Evolutionary conservation across 1,140 invertebrate genomes (phyloP).

Genomic region (Halesus radiatus): DNA sequence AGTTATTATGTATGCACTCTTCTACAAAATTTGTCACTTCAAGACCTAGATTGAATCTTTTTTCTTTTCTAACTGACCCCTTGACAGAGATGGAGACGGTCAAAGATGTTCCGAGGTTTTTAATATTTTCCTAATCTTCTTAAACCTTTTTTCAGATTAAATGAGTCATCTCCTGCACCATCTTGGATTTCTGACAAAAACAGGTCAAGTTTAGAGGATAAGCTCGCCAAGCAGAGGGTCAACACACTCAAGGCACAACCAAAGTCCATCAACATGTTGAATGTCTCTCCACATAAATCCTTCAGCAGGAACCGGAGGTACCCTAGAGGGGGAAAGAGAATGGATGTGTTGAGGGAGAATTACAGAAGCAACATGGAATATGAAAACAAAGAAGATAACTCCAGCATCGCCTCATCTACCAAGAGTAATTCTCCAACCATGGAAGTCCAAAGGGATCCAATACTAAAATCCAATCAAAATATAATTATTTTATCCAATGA

Average conservation of each 20-base stretch:
- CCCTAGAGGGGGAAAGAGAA: constrained; percentile 54
- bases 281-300: constrained; percentile 18
- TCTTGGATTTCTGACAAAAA: constrained; percentile 32
- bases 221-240: background rate
- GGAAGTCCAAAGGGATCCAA: background rate
- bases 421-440: constrained; percentile 5
- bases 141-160: constrained; percentile 37
- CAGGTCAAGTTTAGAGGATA: constrained; percentile 6
- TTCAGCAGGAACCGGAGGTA: constrained; percentile 14
- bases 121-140: background rate
- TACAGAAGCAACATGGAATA: constrained; percentile 22
- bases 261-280: constrained; percentile 19
- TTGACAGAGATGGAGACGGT: no score
- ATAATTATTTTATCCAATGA: constrained; percentile 54
- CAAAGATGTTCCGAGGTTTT: no score
- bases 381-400: background rate
- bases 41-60: no score
- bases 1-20: background rate
- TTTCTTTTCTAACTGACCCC: no score
- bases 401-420: background rate
- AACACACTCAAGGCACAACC: background rate
- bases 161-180: constrained; percentile 41
- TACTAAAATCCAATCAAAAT: constrained; percentile 30
- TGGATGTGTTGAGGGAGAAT: constrained; percentile 52
- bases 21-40: no score